A percentile compares a stretch with the other conserved stretches of the same genome.
Evolutionary conservation across 2,888 invertebrate genomes (phyloP).

Genomic region (Lasioglossum malachurum): DNA sequence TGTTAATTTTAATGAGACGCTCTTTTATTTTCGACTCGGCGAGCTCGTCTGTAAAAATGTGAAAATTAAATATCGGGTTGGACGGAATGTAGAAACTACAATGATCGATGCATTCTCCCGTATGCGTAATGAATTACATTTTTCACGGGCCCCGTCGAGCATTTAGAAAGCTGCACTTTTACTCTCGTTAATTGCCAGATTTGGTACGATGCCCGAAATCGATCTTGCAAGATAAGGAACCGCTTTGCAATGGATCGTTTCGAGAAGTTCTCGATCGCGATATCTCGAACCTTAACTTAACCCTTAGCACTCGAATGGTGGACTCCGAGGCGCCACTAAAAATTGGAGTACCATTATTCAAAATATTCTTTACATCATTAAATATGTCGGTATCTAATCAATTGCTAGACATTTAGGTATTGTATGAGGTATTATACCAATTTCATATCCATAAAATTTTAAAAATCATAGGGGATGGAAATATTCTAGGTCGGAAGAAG

Average conservation of each 20-base stretch:
- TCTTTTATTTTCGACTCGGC: not conserved
- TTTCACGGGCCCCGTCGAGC: not conserved
- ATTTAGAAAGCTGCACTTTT: constrained; percentile 2
- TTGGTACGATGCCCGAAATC: not conserved
- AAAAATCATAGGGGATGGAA: too few species aligned
- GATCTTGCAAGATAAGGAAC: not conserved
- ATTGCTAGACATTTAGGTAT: too few species aligned
- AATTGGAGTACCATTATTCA: too few species aligned
- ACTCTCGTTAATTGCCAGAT: not conserved
- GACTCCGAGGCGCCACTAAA: too few species aligned
- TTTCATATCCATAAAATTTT: too few species aligned
- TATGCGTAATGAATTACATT: not conserved
- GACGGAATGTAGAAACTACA: not conserved
- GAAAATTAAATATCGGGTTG: not conserved
- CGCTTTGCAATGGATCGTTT: not conserved
- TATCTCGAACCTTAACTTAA: not conserved
- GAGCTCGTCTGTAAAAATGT: not conserved
- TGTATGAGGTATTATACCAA: too few species aligned
- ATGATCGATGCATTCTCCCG: not conserved
- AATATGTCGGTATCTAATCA: too few species aligned
- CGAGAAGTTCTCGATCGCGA: not conserved
- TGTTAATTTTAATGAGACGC: not conserved
- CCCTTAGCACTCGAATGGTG: too few species aligned
- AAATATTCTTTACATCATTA: too few species aligned
- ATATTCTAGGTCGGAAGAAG: too few species aligned